phyloP scores from a whole-genome alignment of 1,140 invertebrate genomes.

The Drosophila chauvacae region DNA sequence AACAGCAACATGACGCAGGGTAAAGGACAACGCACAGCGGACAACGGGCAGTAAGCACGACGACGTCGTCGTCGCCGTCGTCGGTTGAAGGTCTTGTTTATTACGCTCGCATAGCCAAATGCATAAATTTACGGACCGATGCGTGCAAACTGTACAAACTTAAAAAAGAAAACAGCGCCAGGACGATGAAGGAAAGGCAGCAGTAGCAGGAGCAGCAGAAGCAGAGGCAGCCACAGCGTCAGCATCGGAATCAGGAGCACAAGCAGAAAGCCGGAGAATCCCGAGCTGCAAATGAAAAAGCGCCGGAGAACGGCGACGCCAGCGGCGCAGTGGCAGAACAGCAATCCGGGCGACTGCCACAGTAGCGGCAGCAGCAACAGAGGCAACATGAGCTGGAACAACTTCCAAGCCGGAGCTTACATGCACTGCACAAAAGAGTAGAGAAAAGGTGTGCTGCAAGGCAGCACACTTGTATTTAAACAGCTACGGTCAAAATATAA shows the following conservation, averaged over 20 bases:
- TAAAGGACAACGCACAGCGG: conserved; percentile 20
- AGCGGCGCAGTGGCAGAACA: conserved; percentile 24
- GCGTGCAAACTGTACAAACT: conserved; percentile 81
- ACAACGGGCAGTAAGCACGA: conserved; percentile 42
- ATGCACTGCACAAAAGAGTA: conserved; percentile 65
- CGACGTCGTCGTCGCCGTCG: conserved; percentile 57
- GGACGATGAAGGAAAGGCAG: conserved; percentile 24
- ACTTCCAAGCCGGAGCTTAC: conserved; percentile 69
- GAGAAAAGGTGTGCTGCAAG: conserved; percentile 23
- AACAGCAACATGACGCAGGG: conserved; percentile 23
- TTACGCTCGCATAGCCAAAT: conserved; percentile 82
- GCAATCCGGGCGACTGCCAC: conserved; percentile 25
- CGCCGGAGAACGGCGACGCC: conserved; percentile 42
- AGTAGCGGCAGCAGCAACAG: conserved; percentile 9
- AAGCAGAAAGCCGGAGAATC: conserved; percentile 57
- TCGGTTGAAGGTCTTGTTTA: conserved; percentile 82
- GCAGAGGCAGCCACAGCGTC: neutral
- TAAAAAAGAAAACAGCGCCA: conserved; percentile 56
- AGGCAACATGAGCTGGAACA: conserved; percentile 29
- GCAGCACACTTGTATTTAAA: conserved; percentile 24
- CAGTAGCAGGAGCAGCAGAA: neutral
- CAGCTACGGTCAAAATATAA: conserved; percentile 24
- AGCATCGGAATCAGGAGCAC: conserved; percentile 14
- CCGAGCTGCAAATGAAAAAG: conserved; percentile 76
- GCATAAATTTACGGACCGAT: conserved; percentile 83